phyloP scores from a whole-genome alignment of 2,888 invertebrate genomes.

The Drosophila multiciliata region DNA sequence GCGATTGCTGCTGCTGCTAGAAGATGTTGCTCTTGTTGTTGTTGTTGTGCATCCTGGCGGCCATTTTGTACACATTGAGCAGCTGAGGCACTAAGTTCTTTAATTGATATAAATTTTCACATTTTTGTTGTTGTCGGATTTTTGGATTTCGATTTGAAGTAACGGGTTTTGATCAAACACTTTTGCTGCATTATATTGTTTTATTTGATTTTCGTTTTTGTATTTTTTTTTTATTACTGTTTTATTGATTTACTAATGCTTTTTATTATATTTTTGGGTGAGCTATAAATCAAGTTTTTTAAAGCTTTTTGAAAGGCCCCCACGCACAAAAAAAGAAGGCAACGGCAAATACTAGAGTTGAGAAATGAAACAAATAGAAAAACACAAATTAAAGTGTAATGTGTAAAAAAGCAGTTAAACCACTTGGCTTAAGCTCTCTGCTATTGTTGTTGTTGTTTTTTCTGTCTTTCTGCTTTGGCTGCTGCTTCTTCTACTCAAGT shows the following conservation, averaged over 20 bases:
- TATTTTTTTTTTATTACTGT: slow-evolving; percentile 37
- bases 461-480: slow-evolving; percentile 8
- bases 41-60: slow-evolving; percentile 71
- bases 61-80: slow-evolving; percentile 65
- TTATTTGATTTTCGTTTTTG: not conserved
- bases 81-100: slow-evolving; percentile 51
- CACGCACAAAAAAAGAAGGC: slow-evolving; percentile 56
- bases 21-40: slow-evolving; percentile 42
- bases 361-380: slow-evolving; percentile 70
- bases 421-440: slow-evolving; percentile 51
- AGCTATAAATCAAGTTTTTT: slow-evolving; percentile 73
- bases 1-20: slow-evolving; percentile 44
- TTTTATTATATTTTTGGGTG: slow-evolving; percentile 33
- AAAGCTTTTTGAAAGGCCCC: slow-evolving; percentile 71
- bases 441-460: slow-evolving; percentile 16
- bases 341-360: slow-evolving; percentile 53
- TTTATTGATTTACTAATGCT: slow-evolving; percentile 58
- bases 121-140: slow-evolving; percentile 43
- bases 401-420: slow-evolving; percentile 70
- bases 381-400: slow-evolving; percentile 75
- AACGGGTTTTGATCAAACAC: slow-evolving; percentile 50
- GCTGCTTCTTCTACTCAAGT: slow-evolving; percentile 23
- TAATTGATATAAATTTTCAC: slow-evolving; percentile 50
- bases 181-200: slow-evolving; percentile 54
- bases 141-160: slow-evolving; percentile 26